Evolutionary conservation across 2,797 vertebrate species (phyloP).

Genomic region (Cossypha polioptera): DNA sequence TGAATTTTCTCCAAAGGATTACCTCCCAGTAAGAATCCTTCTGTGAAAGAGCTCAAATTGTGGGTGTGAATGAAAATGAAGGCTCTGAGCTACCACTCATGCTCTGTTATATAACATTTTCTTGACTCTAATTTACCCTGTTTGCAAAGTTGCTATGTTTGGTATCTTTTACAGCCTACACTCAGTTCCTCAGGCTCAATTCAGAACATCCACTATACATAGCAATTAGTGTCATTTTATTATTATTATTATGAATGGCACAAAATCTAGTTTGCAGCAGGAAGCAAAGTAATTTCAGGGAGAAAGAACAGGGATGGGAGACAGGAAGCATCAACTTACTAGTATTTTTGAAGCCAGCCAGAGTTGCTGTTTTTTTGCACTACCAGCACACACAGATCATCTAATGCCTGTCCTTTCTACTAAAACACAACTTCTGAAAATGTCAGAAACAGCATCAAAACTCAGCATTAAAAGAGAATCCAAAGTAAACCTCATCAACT

Average conservation of each 20-base stretch:
- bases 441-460: not conserved
- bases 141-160: conserved; percentile 55
- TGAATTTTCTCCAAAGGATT: conserved; percentile 18
- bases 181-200: conserved; percentile 54
- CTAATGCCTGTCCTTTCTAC: not conserved
- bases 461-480: not conserved
- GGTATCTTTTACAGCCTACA: conserved; percentile 54
- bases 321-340: conserved; percentile 8
- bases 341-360: conserved; percentile 6
- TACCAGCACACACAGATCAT: not conserved
- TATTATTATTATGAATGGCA: conserved; percentile 43
- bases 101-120: conserved; percentile 62
- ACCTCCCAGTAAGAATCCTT: conserved; percentile 13
- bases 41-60: conserved; percentile 25
- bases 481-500: not conserved
- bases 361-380: not conserved
- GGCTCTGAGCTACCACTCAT: conserved; percentile 15
- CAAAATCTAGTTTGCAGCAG: conserved; percentile 56
- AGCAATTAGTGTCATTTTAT: conserved; percentile 49
- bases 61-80: conserved; percentile 55
- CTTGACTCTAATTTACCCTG: conserved; percentile 53
- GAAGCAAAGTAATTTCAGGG: conserved; percentile 59
- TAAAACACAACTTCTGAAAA: not conserved
- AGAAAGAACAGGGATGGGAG: conserved; percentile 41
- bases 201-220: conserved; percentile 58